Conservation (phyloP, 1,140 invertebrate species). For the Drosophila pandora region DNA sequence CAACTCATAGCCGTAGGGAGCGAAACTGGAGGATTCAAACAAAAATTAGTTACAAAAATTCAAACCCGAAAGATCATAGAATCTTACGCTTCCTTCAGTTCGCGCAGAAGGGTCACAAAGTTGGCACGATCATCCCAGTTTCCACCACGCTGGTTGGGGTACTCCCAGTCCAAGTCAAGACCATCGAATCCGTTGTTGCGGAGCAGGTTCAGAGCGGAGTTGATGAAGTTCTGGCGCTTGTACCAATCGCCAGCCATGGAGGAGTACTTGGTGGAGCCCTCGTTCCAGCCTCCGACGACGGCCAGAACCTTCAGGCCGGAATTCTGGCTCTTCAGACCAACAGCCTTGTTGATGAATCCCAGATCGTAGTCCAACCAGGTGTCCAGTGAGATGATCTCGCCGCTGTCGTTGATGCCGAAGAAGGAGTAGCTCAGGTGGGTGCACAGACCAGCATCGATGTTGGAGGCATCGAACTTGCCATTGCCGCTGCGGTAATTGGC, state of each 20-base stretch:
- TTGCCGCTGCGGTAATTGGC: conserved; percentile 87
- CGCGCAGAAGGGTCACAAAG: conserved; percentile 85
- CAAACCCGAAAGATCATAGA: neutral
- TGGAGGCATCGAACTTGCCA: conserved; percentile 87
- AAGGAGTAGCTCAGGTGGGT: conserved; percentile 90
- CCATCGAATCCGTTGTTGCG: conserved; percentile 89
- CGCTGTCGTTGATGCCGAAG: conserved; percentile 85
- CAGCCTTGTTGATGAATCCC: conserved; percentile 85
- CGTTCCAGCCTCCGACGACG: conserved; percentile 91
- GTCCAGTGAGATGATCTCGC: conserved; percentile 78
- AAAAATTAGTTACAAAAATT: neutral
- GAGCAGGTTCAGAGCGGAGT: conserved; percentile 86
- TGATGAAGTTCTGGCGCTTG: conserved; percentile 86
- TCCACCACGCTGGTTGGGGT: conserved; percentile 88
- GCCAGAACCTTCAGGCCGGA: conserved; percentile 88
- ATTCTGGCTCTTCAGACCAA: conserved; percentile 86
- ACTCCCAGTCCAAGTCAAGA: conserved; percentile 93
- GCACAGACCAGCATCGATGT: conserved; percentile 88
- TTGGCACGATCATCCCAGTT: conserved; percentile 84
- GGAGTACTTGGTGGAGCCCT: conserved; percentile 88
- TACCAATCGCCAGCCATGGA: conserved; percentile 84
- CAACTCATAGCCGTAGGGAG: conserved; percentile 85
- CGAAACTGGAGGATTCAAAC: conserved; percentile 66
- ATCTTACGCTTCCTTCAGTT: conserved; percentile 85
- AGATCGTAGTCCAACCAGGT: conserved; percentile 66